phyloP scores from a whole-genome alignment of 2,113 vertebrate genomes.

The Nycticebus coucang region DNA sequence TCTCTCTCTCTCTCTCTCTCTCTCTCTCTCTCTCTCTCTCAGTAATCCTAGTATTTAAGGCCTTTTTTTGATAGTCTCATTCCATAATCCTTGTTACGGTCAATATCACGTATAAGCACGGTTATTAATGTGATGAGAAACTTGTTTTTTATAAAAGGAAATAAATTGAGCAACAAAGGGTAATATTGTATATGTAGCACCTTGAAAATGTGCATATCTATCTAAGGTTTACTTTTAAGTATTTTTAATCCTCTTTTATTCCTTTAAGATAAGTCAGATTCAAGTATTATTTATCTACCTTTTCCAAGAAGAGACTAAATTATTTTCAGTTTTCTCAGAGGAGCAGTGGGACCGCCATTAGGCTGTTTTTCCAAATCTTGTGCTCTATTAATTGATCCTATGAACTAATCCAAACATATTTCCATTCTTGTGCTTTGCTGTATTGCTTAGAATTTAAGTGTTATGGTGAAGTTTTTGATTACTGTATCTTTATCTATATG shows the following conservation, averaged over 20 bases:
- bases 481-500: background rate
- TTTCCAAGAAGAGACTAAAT: slow-evolving; percentile 18
- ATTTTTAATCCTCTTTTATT: background rate
- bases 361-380: background rate
- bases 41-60: background rate
- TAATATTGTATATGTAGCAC: background rate
- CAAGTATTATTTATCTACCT: background rate
- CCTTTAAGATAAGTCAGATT: background rate
- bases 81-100: background rate
- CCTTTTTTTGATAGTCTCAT: background rate
- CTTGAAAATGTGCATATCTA: background rate
- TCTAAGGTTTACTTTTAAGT: slow-evolving; percentile 1
- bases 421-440: background rate
- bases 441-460: slow-evolving; percentile 25
- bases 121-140: background rate
- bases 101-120: background rate
- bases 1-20: background rate
- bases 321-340: background rate
- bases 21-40: background rate
- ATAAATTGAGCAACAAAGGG: background rate
- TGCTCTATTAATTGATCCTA: background rate
- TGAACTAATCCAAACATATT: background rate
- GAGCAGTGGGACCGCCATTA: background rate
- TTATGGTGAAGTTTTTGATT: background rate
- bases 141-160: slow-evolving; percentile 15